Conservation (phyloP, 53 echinoderm and acorn worm genomes). For the Stichopus horrens region DNA sequence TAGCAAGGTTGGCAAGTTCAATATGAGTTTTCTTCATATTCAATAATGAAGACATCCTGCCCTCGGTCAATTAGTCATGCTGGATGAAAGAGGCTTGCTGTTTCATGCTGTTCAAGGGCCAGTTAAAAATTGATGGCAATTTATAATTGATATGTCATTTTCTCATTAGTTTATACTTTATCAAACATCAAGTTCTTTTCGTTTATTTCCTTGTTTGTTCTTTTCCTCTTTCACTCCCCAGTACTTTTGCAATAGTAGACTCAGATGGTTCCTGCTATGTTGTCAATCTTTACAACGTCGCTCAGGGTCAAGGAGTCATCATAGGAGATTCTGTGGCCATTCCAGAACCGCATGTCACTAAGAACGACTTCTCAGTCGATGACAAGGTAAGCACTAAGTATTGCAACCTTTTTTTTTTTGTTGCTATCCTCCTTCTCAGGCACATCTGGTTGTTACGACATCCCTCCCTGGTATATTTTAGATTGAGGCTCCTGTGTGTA, state of each 20-base stretch:
- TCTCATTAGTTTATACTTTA: neutral
- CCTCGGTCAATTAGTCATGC: no score
- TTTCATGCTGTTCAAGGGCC: no score
- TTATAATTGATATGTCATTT: neutral
- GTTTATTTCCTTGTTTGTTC: neutral
- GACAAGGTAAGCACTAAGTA: conserved; percentile 62
- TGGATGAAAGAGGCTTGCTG: no score
- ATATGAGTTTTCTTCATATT: no score
- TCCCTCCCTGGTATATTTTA: no score
- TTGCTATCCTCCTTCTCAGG: no score
- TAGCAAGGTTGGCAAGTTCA: no score
- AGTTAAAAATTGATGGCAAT: no score
- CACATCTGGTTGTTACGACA: no score
- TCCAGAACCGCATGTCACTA: conserved; percentile 74
- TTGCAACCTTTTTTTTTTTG: no score
- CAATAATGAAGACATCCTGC: no score
- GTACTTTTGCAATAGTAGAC: conserved; percentile 96
- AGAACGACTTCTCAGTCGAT: conserved; percentile 65
- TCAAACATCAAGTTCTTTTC: neutral
- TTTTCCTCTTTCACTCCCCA: conserved; percentile 10
- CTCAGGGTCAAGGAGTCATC: conserved; percentile 97
- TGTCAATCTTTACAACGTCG: conserved; percentile 95
- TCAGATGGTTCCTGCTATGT: conserved; percentile 82
- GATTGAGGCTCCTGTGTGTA: no score
- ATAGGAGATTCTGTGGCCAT: conserved; percentile 98